Conservation (phyloP, 2,888 invertebrate genomes). For the Yponomeuta sedellus region DNA sequence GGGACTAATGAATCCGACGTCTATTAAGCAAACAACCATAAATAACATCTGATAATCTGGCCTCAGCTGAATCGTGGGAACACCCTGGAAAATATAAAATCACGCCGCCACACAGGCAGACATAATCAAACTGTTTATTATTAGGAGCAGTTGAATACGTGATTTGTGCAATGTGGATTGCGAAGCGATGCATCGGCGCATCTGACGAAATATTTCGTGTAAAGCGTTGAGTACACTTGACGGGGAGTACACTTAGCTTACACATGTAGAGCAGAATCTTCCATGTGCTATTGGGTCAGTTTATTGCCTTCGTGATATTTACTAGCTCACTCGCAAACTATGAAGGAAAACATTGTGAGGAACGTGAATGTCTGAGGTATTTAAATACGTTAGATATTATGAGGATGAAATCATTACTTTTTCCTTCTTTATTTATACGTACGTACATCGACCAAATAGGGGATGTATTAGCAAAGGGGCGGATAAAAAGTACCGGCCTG, state of each 20-base stretch:
- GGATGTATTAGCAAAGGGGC: too few species aligned
- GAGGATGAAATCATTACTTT: too few species aligned
- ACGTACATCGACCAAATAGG: too few species aligned
- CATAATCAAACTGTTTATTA: constrained; percentile 10
- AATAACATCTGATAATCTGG: constrained; percentile 4
- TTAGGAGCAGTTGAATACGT: constrained; percentile 3
- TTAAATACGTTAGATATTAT: too few species aligned
- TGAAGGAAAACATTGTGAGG: too few species aligned
- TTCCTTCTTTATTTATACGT: too few species aligned
- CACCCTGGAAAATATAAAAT: constrained; percentile 6
- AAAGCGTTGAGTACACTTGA: constrained; percentile 8
- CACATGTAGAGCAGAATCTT: background rate
- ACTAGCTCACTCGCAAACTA: too few species aligned
- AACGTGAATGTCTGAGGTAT: too few species aligned
- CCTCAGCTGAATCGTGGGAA: constrained; percentile 14
- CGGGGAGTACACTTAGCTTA: background rate
- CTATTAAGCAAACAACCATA: background rate
- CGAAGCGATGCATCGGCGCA: constrained; percentile 10
- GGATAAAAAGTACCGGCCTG: too few species aligned
- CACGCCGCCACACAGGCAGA: background rate
- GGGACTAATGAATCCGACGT: background rate
- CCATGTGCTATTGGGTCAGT: background rate
- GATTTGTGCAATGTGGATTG: constrained; percentile 9
- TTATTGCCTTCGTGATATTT: background rate
- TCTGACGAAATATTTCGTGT: constrained; percentile 6